Evolutionary conservation across 2,888 invertebrate species (phyloP).

Genomic region (Peribatodes rhomboidaria): DNA sequence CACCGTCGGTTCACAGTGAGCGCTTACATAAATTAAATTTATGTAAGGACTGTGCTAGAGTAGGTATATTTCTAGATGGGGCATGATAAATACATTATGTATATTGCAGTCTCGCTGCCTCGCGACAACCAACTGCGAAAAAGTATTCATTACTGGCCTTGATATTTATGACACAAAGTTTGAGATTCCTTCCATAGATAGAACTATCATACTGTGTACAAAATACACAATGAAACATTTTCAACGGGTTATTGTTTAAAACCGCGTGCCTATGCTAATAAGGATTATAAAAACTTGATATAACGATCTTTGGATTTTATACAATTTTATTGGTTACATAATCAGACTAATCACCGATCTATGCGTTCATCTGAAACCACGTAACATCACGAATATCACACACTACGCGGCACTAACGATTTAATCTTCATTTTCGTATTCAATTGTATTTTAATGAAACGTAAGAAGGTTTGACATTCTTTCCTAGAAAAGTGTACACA

Average conservation of each 20-base stretch:
- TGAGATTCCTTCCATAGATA: conserved; percentile 60
- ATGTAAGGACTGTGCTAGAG: conserved; percentile 47
- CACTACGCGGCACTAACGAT: conserved; percentile 11
- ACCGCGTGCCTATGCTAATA: conserved; percentile 37
- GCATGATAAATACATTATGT: conserved; percentile 55
- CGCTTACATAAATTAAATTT: conserved; percentile 49
- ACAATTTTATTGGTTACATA: conserved; percentile 34
- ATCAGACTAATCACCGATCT: conserved; percentile 21
- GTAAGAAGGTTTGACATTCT: conserved; percentile 37
- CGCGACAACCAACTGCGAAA: conserved; percentile 61
- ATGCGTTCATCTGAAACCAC: conserved; percentile 22
- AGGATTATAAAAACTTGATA: conserved; percentile 38
- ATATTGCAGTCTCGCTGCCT: conserved; percentile 56
- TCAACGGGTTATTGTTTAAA: conserved; percentile 39
- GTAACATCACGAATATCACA: conserved; percentile 21
- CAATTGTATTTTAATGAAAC: conserved; percentile 35
- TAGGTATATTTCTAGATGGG: conserved; percentile 54
- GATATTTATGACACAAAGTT: conserved; percentile 72
- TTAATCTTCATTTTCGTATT: conserved; percentile 12
- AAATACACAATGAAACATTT: conserved; percentile 44
- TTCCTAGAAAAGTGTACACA: conserved; percentile 47
- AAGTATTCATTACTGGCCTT: conserved; percentile 67
- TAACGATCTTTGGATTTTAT: conserved; percentile 31
- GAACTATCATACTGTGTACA: conserved; percentile 51
- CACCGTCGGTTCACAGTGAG: conserved; percentile 39